Base-by-base conservation (phyloP, 2,797 vertebrate genomes). In the Saxicola maurus region DNA sequence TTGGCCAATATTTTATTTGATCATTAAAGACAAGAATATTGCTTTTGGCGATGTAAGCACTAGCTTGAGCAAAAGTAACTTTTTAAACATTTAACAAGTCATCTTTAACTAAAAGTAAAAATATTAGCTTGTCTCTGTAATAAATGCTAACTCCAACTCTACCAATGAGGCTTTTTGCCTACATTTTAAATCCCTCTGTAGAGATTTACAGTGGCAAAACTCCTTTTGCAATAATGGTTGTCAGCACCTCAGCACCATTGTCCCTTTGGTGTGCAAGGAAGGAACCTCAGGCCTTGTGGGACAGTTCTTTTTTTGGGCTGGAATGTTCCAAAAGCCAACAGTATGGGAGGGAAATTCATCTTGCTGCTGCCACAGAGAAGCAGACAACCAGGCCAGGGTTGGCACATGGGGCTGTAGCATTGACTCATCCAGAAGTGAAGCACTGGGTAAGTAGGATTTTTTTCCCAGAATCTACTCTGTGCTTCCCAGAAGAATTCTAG, bases 221-320 rank as follows among this genome's bases (percentile, higher is more conserved):
- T 53, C n/a, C 27, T 73, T 64, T 67, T 35, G 18, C 31, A 35
- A 7, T 37, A 37, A 17, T 1, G 0, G 17, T 2, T 48, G 7
- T 42, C 43, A 33, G 28, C 28, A 28, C 9, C 17, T 0, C 2
- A 60, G 31, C 23, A 31, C 30, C 17, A 13, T 51, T 0, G 0
- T 9, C 24, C 60, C 30, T 82, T 71, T 31, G 33, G n/a, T 35
- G 45, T 56, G 25, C 0, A 0, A 7, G 13, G 30, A 52, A 56
- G 1, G 2, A 82, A 35, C 19, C 4, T 17, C 28, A 53, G 10
- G 9, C 25, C 37, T 52, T 28, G 9, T 5, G 12, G 51, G 21
- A 38, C 0, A 1, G 0, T 18, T 78, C 46, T 30, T 40, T 28
- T 28, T 33, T 23, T 38, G 20, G 52, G 12, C 31, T 65, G 48